phyloP scores from a whole-genome alignment of 2,888 invertebrate genomes.

The Ennomos fuscantarius region DNA sequence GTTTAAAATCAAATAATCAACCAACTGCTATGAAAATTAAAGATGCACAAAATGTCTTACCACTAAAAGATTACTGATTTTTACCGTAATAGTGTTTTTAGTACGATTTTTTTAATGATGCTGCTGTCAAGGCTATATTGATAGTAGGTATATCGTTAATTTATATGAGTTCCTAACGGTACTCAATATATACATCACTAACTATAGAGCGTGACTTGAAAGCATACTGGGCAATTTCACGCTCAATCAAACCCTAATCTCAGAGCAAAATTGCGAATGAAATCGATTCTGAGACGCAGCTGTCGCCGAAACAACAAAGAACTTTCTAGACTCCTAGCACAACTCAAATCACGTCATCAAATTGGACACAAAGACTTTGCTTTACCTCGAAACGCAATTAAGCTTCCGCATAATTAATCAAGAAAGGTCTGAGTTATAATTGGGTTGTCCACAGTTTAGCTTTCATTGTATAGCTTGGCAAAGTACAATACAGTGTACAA shows the following conservation, averaged over 20 bases:
- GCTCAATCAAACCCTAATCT: not conserved
- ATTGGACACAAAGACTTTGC: constrained; percentile 37
- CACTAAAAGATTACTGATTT: too few relatives aligned
- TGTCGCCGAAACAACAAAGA: constrained; percentile 25
- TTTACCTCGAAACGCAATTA: constrained; percentile 41
- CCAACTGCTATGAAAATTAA: too few relatives aligned
- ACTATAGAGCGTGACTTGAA: constrained; percentile 1
- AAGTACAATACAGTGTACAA: too few relatives aligned
- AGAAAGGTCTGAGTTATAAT: constrained; percentile 37
- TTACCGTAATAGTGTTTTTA: too few relatives aligned
- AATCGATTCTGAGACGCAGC: constrained; percentile 4
- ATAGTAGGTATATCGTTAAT: too few relatives aligned
- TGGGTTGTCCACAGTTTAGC: constrained; percentile 27
- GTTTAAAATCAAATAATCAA: too few relatives aligned
- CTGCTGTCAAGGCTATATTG: too few relatives aligned
- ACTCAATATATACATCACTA: not conserved
- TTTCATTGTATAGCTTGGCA: not conserved
- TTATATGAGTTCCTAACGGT: not conserved
- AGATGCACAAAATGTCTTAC: too few relatives aligned
- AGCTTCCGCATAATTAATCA: constrained; percentile 44
- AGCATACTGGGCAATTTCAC: not conserved
- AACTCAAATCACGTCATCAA: constrained; percentile 30
- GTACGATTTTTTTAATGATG: too few relatives aligned
- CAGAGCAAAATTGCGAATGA: constrained; percentile 1
- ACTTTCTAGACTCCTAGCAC: constrained; percentile 32